phyloP scores from a whole-genome alignment of 2,888 invertebrate genomes.

The Cantharis nigra region DNA sequence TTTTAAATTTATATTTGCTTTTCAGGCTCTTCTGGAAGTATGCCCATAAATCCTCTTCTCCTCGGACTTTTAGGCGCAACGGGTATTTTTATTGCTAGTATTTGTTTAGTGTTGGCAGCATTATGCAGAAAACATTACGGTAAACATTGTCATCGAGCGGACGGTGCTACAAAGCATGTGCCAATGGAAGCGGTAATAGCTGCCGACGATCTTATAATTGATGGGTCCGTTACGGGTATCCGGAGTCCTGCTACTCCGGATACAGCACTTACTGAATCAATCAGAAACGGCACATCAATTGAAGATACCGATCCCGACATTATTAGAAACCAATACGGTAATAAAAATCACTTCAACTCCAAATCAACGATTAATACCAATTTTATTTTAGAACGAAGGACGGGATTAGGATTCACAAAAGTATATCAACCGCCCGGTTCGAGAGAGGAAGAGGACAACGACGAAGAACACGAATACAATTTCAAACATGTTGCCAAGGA shows the following conservation, averaged over 20 bases:
- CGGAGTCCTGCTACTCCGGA: slow-evolving; percentile 55
- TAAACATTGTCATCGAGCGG: slow-evolving; percentile 45
- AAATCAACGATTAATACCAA: neutral
- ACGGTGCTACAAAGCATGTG: slow-evolving; percentile 48
- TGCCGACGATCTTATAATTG: slow-evolving; percentile 52
- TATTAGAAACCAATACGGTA: slow-evolving; percentile 86
- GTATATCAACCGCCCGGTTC: slow-evolving; percentile 61
- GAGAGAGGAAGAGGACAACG: slow-evolving; percentile 57
- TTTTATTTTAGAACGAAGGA: slow-evolving; percentile 55
- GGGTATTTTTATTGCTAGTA: slow-evolving; percentile 74
- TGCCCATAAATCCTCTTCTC: slow-evolving; percentile 74
- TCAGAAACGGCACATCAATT: slow-evolving; percentile 58
- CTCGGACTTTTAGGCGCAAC: slow-evolving; percentile 78
- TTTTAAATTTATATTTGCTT: slow-evolving; percentile 22
- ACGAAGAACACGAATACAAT: slow-evolving; percentile 54
- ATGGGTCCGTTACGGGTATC: slow-evolving; percentile 51
- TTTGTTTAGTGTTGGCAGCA: slow-evolving; percentile 76
- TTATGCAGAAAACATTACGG: slow-evolving; percentile 61
- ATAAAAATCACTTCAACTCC: slow-evolving; percentile 34
- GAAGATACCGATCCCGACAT: slow-evolving; percentile 86
- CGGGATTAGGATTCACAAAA: slow-evolving; percentile 60
- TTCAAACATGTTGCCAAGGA: slow-evolving; percentile 57
- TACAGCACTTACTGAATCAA: slow-evolving; percentile 51
- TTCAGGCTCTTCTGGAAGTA: slow-evolving; percentile 66
- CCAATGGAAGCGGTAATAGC: slow-evolving; percentile 55